Evolutionary conservation across 1,140 invertebrate genomes (phyloP), one percentile per base, ranked within the genome.

Genomic region (Anastrepha ludens): DNA sequence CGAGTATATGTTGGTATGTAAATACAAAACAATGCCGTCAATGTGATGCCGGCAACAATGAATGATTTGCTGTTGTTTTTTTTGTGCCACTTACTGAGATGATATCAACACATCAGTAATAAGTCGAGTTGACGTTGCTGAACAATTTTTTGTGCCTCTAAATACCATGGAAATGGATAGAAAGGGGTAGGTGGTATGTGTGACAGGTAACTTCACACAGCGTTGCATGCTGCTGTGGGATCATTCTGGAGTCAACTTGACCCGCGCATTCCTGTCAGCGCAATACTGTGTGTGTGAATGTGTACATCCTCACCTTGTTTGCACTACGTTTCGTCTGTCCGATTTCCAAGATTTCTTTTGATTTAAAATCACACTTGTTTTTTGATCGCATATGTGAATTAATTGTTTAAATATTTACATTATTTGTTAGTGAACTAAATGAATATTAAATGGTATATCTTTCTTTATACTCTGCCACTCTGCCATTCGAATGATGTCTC

Each of bases 381-480:
- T 86, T 86, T 91, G 91, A 92, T 92, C 91, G 90, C 91, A 91
- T 92, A 92, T 92, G 91, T 92, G 91, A 92, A 92, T 92, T 92
- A 91, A 92, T 91, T 92, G 91, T 92, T 91, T 88, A 92, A 92
- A 92, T 92, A 92, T 92, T 92, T 91, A 92, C 90, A 92, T 92
- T 92, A 92, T 92, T 92, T 92, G 91, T 92, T 92, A 92, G 91
- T 91, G 91, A 92, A 91, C 92, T 92, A 92, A 92, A 92, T 91
- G 91, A 92, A 92, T 92, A 92, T 92, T 92, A 92, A 92, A 92
- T 92, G 91, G 91, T 88, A 92, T 92, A 92, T 92, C 58, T 59
- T 70, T 62, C 41, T 86, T 86, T n/a, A 29, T 85, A 11, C 44
- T 41, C 55, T 50, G 4, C 6, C 55, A 41, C 3, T 4, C 64